These are phyloP conservation scores for Hyla sarda DNA, from an alignment of 2,113 vertebrate species.

Conservation along the genomic window DNA sequence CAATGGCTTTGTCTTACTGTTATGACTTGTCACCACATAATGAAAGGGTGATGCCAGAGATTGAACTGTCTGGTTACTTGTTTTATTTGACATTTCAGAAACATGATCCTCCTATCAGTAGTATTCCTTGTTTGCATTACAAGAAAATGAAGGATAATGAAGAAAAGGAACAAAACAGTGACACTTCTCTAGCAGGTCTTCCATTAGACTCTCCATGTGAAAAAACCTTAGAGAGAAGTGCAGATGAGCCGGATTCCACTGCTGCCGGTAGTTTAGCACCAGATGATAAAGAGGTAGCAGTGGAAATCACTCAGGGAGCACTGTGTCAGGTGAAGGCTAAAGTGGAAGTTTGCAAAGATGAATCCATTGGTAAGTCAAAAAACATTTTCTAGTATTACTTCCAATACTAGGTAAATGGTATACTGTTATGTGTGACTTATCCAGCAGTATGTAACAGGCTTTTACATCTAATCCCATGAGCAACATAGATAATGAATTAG, in stretches of 20 bases:
- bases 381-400: not conserved
- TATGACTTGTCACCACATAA: too few relatives aligned
- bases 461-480: too few relatives aligned
- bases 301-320: conserved; percentile 85
- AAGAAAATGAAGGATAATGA: conserved; percentile 97
- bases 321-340: conserved; percentile 96
- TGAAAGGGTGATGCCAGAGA: too few relatives aligned
- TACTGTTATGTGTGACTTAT: not conserved
- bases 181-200: conserved; percentile 74
- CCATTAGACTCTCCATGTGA: conserved; percentile 75
- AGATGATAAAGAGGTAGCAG: conserved; percentile 72
- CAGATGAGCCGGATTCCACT: conserved; percentile 79
- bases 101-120: conserved; percentile 96
- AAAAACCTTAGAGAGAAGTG: conserved; percentile 70
- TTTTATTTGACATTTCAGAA: conserved; percentile 77
- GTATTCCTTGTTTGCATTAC: conserved; percentile 98
- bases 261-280: conserved; percentile 68
- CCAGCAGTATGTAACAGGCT: not conserved
- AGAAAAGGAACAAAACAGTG: conserved; percentile 86
- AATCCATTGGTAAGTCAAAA: conserved; percentile 87
- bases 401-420: not conserved
- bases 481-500: too few relatives aligned
- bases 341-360: conserved; percentile 98
- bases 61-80: not conserved
- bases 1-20: too few relatives aligned